Conservation (phyloP, 1,140 invertebrate species). For the Dreissena rostriformis region DNA sequence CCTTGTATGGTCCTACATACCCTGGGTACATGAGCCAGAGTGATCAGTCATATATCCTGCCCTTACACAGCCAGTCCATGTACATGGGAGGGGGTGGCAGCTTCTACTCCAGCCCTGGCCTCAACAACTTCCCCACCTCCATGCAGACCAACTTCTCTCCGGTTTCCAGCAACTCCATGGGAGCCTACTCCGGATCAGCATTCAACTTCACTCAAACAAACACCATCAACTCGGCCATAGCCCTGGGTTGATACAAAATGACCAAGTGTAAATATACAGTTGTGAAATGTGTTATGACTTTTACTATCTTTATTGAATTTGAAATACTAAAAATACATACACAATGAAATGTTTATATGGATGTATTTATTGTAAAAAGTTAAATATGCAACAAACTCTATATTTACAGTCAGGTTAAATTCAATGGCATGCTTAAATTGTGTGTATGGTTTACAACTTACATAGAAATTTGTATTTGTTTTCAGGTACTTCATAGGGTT, state of each 20-base stretch:
- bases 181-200: neutral
- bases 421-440: too few species aligned
- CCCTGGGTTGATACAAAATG: conserved; percentile 19
- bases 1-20: conserved; percentile 73
- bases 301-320: too few species aligned
- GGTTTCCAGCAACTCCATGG: conserved; percentile 20
- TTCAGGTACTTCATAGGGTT: too few species aligned
- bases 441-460: too few species aligned
- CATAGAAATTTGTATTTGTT: too few species aligned
- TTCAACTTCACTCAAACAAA: conserved; percentile 45
- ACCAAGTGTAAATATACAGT: neutral
- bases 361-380: too few species aligned
- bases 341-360: too few species aligned
- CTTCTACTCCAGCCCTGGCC: neutral
- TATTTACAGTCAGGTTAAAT: too few species aligned
- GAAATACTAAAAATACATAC: too few species aligned
- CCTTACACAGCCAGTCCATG: neutral
- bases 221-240: conserved; percentile 43
- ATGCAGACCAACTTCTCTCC: conserved; percentile 48
- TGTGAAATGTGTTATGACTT: too few species aligned
- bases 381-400: too few species aligned
- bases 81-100: conserved; percentile 1
- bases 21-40: conserved; percentile 67
- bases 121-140: conserved; percentile 29
- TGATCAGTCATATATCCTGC: conserved; percentile 4